These are phyloP conservation scores for Rhagologus leucostigma DNA, from an alignment of 2,113 vertebrate genomes.

Conservation along the genomic window DNA sequence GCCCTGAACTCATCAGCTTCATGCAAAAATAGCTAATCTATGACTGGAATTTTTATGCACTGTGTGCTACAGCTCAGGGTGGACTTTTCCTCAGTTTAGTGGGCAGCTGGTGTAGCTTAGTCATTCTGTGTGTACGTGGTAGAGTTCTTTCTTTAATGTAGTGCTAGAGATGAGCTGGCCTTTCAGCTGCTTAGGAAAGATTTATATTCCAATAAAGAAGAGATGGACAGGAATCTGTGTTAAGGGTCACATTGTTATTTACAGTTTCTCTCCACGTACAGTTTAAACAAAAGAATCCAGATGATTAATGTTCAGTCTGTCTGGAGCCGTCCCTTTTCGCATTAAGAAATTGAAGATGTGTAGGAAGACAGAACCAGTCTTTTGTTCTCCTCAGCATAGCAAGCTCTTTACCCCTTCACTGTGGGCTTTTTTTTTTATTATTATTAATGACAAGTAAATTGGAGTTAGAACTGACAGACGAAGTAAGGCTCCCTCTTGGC, in stretches of 20 bases:
- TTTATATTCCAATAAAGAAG: not conserved
- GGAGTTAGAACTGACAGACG: not conserved
- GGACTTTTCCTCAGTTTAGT: not conserved
- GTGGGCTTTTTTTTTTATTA: not conserved
- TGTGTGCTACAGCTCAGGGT: not conserved
- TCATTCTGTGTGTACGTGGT: fast-evolving
- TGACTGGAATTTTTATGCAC: not conserved
- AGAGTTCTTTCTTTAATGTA: not conserved
- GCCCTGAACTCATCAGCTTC: not conserved
- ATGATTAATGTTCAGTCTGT: not conserved
- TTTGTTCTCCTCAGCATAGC: not conserved
- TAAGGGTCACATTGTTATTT: conserved; percentile 31
- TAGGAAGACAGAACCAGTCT: not conserved
- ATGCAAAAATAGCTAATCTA: not conserved
- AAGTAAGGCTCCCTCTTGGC: not conserved
- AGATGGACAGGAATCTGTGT: not conserved
- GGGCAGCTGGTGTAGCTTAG: not conserved
- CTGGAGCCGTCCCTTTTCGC: not conserved
- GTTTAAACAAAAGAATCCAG: conserved; percentile 14
- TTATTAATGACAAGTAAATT: not conserved
- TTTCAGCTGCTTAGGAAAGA: not conserved
- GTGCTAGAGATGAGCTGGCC: not conserved
- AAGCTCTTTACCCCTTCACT: not conserved
- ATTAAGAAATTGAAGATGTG: not conserved
- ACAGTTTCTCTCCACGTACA: not conserved